phyloP scores from a whole-genome alignment of 2,797 vertebrate species.

The Myiothlypis chrysogaster region DNA sequence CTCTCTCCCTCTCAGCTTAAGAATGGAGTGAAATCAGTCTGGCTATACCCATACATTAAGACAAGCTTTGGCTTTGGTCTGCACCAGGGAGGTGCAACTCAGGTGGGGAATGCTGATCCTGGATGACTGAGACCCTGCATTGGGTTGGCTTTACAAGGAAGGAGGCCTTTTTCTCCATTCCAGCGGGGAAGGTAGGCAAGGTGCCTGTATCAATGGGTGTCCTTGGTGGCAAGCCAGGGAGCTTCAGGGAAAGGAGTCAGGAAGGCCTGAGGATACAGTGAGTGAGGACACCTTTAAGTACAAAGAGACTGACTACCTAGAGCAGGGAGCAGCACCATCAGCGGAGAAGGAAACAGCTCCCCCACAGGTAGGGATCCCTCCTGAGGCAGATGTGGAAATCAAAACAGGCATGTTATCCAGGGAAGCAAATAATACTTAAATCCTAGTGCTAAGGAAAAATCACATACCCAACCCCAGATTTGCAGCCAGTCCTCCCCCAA shows the following conservation, averaged over 20 bases:
- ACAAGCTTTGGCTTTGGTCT: background rate
- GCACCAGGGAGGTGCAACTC: background rate
- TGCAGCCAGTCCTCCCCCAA: background rate
- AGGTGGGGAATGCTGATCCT: background rate
- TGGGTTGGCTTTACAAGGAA: background rate
- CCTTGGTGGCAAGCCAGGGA: background rate
- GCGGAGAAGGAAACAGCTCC: background rate
- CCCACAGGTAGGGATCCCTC: background rate
- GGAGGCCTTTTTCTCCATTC: background rate
- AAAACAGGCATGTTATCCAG: background rate
- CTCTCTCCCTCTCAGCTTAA: background rate
- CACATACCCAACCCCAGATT: fast-evolving
- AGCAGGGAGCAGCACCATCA: background rate
- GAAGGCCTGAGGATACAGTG: fast-evolving
- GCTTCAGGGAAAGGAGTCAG: background rate
- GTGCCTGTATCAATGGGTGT: background rate
- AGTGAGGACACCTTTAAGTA: background rate
- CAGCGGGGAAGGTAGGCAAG: background rate
- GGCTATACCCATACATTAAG: fast-evolving
- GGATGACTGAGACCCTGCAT: background rate
- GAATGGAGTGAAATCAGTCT: background rate
- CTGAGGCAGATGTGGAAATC: background rate
- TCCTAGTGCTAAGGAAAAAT: background rate
- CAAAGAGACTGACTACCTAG: background rate
- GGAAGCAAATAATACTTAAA: background rate